Conservation (phyloP, 2,797 vertebrate species). For the Kryptopterus vitreolus region DNA sequence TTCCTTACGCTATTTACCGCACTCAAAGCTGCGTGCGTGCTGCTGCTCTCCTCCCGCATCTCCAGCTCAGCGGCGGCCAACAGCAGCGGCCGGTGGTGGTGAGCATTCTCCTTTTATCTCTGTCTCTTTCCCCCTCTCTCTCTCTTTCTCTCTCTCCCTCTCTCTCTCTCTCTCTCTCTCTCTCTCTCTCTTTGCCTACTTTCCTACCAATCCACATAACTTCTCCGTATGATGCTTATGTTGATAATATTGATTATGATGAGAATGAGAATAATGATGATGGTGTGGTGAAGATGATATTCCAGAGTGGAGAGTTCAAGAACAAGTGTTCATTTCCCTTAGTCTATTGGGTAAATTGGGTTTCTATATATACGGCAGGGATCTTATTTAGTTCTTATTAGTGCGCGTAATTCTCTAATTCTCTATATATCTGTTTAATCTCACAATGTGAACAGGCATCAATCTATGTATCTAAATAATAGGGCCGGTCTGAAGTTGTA, state of each 20-base stretch:
- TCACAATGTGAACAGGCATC: too few species aligned
- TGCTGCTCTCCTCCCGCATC: slow-evolving; percentile 28
- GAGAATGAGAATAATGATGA: neutral
- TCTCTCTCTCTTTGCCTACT: neutral
- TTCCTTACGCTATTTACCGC: slow-evolving; percentile 9
- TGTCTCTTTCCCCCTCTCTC: neutral
- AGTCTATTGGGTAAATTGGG: neutral
- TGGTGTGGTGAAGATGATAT: neutral
- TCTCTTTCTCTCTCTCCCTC: neutral
- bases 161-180: slow-evolving; percentile 11
- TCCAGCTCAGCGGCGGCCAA: slow-evolving; percentile 25
- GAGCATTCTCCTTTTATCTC: slow-evolving; percentile 4
- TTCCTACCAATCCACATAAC: neutral
- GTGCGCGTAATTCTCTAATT: neutral
- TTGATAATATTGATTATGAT: neutral
- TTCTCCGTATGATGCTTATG: neutral
- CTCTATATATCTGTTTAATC: neutral
- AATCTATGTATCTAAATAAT: too few species aligned
- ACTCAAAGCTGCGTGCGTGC: slow-evolving; percentile 25
- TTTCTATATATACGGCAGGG: neutral
- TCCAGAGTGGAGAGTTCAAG: too few species aligned
- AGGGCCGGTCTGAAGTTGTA: neutral
- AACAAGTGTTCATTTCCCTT: neutral
- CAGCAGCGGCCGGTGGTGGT: slow-evolving; percentile 33
- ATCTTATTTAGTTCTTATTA: too few species aligned